Evolutionary conservation across 1,140 invertebrate species (phyloP), one percentile per base, ranked within the genome.

Genomic region (Formica selysi): DNA sequence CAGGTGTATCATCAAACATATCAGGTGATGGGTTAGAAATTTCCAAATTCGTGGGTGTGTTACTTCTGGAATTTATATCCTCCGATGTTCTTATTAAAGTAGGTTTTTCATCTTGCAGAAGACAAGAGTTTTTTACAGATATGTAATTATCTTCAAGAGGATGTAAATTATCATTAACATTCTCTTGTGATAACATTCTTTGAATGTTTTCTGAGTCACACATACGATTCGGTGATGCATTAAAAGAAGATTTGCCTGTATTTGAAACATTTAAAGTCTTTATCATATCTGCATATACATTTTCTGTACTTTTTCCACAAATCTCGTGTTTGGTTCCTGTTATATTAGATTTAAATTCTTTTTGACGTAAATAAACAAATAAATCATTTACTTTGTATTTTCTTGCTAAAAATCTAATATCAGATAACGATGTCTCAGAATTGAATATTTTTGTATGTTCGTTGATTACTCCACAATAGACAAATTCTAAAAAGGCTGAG

Each of bases 401-500:
- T 71, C 89, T 92, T 73, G 93, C 94, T 16, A 95, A 83, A 38
- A 70, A n/a, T 70, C 90, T 87, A n/a, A 93, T 76, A 88, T 76
- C 44, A 44, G 76, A 65, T 19, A 93, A 76, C 5, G 80, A 86
- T 8, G 32, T 41, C 32, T 88, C 29, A 38, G 92, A 61, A 29
- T 92, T 26, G 41, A 93, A 86, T 74, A 93, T 38, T 19, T 73
- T 36, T 7, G 32, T 71, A 86, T 94, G 67, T 70, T 90, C 88
- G 59, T 86, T 67, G 48, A 94, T 93, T 11, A 90, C 62, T 1
- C 95, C 94, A 87, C 94, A 93, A 73, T 96, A 95, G 54, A 96
- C 79, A 85, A 94, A 96, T 91, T 94, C 93, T 4, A 96, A 62
- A 89, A 96, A 95, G 19, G 93, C 93, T 48, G 94, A 86, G 16